Percentiles rank a stretch among this genome's conserved stretches.
Evolutionary conservation across 2,797 vertebrate species (phyloP).

Genomic region (Pachyuromys duprasi): DNA sequence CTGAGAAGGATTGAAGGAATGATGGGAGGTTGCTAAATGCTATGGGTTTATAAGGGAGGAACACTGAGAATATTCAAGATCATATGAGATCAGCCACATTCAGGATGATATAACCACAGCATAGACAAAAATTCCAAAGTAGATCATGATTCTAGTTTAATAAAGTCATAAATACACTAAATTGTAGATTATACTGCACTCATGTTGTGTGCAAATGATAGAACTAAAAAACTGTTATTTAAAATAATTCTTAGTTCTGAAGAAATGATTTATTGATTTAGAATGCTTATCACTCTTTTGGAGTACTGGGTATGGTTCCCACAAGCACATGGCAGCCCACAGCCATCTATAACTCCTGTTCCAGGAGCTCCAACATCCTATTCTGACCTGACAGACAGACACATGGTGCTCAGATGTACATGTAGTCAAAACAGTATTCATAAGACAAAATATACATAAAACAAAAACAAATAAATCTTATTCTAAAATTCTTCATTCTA

Average conservation of each 20-base stretch:
- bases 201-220: neutral
- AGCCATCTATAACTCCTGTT: neutral
- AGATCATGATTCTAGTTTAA: neutral
- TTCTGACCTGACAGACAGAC: neutral
- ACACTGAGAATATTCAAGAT: neutral
- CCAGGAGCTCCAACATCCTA: neutral
- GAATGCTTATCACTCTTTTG: neutral
- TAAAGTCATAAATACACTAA: neutral
- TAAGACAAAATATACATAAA: no score
- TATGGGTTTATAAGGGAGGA: neutral
- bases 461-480: neutral
- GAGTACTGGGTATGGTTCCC: neutral
- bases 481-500: neutral
- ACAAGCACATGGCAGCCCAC: neutral
- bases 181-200: neutral
- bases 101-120: neutral
- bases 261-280: neutral
- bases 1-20: neutral
- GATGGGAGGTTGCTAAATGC: neutral
- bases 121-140: neutral
- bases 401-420: neutral
- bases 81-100: neutral
- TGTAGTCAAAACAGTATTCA: neutral
- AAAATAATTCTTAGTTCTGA: slow-evolving; percentile 3
- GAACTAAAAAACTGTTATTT: slow-evolving; percentile 7